These are phyloP conservation scores for Holotrichia oblita DNA, from an alignment of 1,140 invertebrate genomes.

Conservation along the genomic window DNA sequence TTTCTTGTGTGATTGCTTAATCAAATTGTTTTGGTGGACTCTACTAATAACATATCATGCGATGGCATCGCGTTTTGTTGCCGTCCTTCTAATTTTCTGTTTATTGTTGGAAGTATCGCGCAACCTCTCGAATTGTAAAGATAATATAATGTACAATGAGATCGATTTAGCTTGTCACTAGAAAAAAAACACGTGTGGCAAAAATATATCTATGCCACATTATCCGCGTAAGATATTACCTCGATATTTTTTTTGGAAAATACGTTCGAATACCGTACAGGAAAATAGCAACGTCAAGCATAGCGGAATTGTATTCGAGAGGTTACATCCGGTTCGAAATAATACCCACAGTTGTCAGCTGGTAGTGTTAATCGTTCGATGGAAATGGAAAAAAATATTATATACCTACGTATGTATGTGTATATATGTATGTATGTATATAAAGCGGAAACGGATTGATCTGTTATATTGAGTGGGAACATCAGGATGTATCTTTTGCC, in stretches of 20 bases:
- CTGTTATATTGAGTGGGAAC: neutral
- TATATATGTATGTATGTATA: neutral
- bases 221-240: too few species aligned
- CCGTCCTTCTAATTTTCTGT: neutral
- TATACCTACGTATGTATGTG: neutral
- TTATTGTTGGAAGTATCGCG: neutral
- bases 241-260: too few species aligned
- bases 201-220: too few species aligned
- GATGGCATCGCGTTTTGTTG: neutral
- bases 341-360: constrained; percentile 11
- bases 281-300: neutral
- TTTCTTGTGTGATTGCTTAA: neutral
- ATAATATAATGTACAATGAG: too few species aligned
- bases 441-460: neutral
- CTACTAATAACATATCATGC: neutral
- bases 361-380: neutral
- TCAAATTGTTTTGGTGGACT: constrained; percentile 27
- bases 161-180: too few species aligned
- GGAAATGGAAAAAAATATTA: neutral
- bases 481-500: constrained; percentile 22
- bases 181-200: too few species aligned
- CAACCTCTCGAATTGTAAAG: too few species aligned
- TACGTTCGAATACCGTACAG: too few species aligned
- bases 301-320: neutral
- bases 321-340: neutral